These are phyloP conservation scores for Neodiprion pinetum DNA, from an alignment of 1,140 invertebrate species.

Conservation along the genomic window DNA sequence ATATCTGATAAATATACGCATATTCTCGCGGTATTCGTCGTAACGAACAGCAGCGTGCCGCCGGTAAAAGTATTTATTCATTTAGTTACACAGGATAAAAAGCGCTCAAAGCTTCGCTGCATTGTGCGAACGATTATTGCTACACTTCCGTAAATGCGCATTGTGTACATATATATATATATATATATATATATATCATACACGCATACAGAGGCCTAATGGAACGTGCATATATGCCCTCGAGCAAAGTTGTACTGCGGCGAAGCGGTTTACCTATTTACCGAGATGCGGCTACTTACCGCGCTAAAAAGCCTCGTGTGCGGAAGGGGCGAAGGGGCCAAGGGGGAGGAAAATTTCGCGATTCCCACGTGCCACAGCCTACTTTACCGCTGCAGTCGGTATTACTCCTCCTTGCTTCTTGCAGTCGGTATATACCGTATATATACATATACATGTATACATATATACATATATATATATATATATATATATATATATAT, in stretches of 20 bases:
- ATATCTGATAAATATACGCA: too few species aligned
- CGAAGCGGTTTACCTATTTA: constrained; percentile 51
- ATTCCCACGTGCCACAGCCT: constrained; percentile 51
- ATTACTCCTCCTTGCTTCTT: too few species aligned
- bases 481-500: background rate
- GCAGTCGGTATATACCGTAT: background rate
- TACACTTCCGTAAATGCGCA: too few species aligned
- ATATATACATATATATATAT: background rate
- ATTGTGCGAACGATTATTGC: too few species aligned
- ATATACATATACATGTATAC: background rate
- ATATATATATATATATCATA: too few species aligned
- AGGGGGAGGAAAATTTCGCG: constrained; percentile 30
- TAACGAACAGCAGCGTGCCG: too few species aligned
- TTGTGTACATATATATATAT: too few species aligned
- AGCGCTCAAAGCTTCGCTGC: too few species aligned
- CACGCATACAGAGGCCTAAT: background rate
- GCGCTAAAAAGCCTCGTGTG: constrained; percentile 35
- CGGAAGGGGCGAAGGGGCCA: constrained; percentile 15
- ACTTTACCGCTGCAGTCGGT: constrained; percentile 13
- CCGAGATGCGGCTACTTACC: constrained; percentile 46
- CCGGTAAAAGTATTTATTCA: too few species aligned
- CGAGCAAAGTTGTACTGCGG: background rate
- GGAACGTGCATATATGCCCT: background rate
- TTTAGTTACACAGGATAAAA: too few species aligned
- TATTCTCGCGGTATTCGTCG: too few species aligned